A percentile compares a stretch with the other conserved stretches of the same genome.
Conservation (phyloP, 35 echinoderm and acorn worm genomes). For the Holothuria glaberrima region DNA sequence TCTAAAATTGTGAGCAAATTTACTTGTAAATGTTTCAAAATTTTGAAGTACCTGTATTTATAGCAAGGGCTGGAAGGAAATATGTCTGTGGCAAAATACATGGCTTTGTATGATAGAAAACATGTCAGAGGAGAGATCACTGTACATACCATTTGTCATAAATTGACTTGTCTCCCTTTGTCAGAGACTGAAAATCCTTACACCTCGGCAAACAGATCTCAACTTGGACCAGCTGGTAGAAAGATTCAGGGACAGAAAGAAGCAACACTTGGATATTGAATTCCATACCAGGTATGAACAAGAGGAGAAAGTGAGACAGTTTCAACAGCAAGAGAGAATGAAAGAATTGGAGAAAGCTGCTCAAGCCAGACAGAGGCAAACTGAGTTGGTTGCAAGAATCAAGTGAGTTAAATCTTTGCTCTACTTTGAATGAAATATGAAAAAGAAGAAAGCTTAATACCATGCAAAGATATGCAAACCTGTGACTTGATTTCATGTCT, state of each 20-base stretch:
- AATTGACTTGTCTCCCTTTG: neutral
- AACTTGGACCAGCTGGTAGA: slow-evolving; percentile 94
- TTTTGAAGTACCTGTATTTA: too few species aligned
- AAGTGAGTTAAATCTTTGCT: slow-evolving; percentile 55
- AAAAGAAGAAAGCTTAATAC: too few species aligned
- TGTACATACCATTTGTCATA: too few species aligned
- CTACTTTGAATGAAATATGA: too few species aligned
- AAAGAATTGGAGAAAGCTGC: slow-evolving; percentile 88
- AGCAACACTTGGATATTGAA: slow-evolving; percentile 84
- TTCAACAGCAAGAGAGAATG: slow-evolving; percentile 87
- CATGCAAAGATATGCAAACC: too few species aligned
- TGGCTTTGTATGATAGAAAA: too few species aligned
- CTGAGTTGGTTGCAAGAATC: slow-evolving; percentile 92
- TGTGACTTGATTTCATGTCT: too few species aligned
- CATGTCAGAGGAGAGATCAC: too few species aligned
- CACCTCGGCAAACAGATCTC: slow-evolving; percentile 86
- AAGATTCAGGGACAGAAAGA: slow-evolving; percentile 89
- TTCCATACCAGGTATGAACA: slow-evolving; percentile 84
- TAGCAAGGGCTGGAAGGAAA: too few species aligned
- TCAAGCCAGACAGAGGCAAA: slow-evolving; percentile 72
- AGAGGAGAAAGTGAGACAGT: slow-evolving; percentile 78
- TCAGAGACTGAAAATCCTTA: slow-evolving; percentile 90
- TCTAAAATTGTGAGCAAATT: too few species aligned
- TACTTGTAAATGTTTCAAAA: too few species aligned
- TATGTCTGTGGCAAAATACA: too few species aligned